Percentiles rank a stretch among this genome's conserved stretches.
phyloP scores from a whole-genome alignment of 2,797 vertebrate species.

The Falco naumanni region DNA sequence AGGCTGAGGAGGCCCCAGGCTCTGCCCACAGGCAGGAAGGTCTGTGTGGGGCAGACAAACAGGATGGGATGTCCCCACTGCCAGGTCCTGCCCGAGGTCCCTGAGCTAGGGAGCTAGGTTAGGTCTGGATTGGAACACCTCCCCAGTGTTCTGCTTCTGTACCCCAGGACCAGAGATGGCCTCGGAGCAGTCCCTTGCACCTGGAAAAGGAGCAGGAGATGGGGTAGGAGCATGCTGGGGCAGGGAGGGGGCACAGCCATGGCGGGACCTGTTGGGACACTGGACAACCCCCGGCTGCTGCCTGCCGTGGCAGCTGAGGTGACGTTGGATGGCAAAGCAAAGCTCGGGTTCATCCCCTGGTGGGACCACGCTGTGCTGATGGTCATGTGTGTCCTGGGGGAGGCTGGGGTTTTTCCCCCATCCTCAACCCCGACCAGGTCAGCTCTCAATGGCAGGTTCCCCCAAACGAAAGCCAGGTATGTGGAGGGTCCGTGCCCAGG shows the following conservation, averaged over 20 bases:
- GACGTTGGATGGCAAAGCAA: accelerated
- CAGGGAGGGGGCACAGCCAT: neutral
- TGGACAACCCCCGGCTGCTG: neutral
- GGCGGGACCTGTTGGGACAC: neutral
- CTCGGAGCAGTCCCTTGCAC: neutral
- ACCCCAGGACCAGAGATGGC: neutral
- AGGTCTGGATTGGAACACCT: neutral
- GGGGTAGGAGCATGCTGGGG: neutral
- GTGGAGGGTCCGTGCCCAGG: neutral
- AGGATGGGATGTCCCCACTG: neutral
- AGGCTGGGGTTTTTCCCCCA: neutral
- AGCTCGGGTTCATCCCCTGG: neutral
- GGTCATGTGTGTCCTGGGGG: neutral
- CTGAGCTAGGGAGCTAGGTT: neutral
- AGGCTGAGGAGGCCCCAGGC: accelerated
- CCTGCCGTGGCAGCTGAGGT: neutral
- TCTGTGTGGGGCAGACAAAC: neutral
- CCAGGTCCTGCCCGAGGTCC: neutral
- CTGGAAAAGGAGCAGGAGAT: neutral
- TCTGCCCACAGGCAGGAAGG: neutral
- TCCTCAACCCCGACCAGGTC: neutral
- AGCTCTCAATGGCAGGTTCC: accelerated
- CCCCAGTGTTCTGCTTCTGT: neutral
- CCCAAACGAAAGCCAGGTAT: neutral
- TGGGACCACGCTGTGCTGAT: neutral